Evolutionary conservation across 2,888 invertebrate genomes (phyloP).

Genomic region (Iselma pallidipennis): DNA sequence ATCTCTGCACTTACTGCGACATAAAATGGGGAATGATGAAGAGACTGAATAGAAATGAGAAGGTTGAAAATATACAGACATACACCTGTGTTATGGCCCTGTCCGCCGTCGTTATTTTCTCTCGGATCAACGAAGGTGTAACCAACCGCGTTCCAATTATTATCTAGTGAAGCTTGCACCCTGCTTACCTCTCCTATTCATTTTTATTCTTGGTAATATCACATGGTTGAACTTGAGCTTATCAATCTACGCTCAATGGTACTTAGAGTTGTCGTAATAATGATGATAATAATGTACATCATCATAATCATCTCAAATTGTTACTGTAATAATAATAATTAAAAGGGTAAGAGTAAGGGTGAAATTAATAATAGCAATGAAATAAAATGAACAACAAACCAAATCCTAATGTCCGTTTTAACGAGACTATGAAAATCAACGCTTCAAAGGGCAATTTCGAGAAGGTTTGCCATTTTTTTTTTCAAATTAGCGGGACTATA

Average conservation of each 20-base stretch:
- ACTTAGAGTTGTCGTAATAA: conserved; percentile 9
- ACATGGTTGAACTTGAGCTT: conserved; percentile 3
- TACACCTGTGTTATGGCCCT: conserved; percentile 32
- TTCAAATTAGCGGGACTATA: too few relatives aligned
- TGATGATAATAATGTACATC: neutral
- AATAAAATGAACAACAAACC: neutral
- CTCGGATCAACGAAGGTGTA: conserved; percentile 53
- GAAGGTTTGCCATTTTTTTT: too few relatives aligned
- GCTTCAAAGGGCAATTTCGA: too few relatives aligned
- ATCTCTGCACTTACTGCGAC: conserved; percentile 15
- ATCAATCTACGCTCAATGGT: conserved; percentile 7
- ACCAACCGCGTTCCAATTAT: conserved; percentile 55
- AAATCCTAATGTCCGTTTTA: neutral
- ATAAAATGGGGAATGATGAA: conserved; percentile 21
- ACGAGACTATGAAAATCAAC: neutral
- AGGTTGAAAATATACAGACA: conserved; percentile 15
- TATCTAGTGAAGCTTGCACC: conserved; percentile 47
- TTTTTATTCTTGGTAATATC: neutral
- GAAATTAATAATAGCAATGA: neutral
- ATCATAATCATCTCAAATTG: too few relatives aligned
- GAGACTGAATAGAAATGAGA: conserved; percentile 19
- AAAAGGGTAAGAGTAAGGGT: neutral
- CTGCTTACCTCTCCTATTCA: conserved; percentile 18
- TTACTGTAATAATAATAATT: neutral
- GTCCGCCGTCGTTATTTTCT: conserved; percentile 55